A percentile compares a stretch with the other conserved stretches of the same genome.
phyloP scores from a whole-genome alignment of 2,797 vertebrate genomes.

The Lateolabrax maculatus region DNA sequence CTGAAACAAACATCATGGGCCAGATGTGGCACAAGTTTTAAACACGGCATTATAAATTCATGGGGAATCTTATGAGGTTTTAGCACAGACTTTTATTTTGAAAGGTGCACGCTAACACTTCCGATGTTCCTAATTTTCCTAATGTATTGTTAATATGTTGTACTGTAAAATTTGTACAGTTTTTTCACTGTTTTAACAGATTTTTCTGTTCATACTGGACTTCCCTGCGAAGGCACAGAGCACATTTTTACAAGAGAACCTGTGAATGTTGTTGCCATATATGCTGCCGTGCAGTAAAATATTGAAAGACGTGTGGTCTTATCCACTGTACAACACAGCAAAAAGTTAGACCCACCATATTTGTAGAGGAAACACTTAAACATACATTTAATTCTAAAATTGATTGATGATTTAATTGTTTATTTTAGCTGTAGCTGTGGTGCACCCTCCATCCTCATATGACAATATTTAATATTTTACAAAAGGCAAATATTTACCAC shows the following conservation, averaged over 20 bases:
- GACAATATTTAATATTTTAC: background rate
- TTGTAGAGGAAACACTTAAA: background rate
- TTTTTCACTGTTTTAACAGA: background rate
- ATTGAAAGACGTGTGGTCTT: background rate
- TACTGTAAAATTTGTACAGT: background rate
- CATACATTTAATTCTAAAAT: background rate
- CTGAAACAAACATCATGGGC: background rate
- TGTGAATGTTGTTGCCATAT: background rate
- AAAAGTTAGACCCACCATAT: background rate
- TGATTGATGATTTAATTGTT: background rate
- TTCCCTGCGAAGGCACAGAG: background rate
- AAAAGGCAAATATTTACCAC: background rate
- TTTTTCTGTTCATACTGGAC: background rate
- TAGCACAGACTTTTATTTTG: conserved; percentile 11
- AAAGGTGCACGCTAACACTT: background rate
- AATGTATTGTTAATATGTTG: background rate
- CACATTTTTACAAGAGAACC: background rate
- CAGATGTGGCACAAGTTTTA: background rate
- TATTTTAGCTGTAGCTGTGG: background rate
- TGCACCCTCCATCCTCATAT: background rate
- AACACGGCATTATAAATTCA: background rate
- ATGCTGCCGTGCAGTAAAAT: background rate
- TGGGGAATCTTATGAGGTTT: background rate
- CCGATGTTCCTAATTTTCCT: background rate
- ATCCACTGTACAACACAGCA: background rate